phyloP scores from a whole-genome alignment of 2,113 vertebrate genomes.

The Uropsilus gracilis region DNA sequence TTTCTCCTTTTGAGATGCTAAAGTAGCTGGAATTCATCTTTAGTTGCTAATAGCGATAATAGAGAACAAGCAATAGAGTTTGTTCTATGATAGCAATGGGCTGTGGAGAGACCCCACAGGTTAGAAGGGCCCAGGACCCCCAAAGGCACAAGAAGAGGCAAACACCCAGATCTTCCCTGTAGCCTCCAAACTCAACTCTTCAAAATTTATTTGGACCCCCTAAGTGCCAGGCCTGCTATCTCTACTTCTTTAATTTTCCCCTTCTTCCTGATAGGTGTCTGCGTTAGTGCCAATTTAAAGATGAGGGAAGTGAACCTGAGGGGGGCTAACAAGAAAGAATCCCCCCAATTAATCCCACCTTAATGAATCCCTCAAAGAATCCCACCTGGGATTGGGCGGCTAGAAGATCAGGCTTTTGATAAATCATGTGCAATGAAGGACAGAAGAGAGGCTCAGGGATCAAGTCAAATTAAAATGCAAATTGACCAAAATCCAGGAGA shows the following conservation, averaged over 20 bases:
- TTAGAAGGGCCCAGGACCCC: not conserved
- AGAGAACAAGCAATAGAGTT: too few species aligned
- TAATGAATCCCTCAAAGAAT: too few species aligned
- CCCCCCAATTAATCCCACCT: too few species aligned
- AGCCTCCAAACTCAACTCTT: not conserved
- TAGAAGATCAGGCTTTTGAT: not conserved
- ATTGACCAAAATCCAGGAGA: not conserved
- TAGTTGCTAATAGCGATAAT: not conserved
- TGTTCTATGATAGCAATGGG: accelerated
- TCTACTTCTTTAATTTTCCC: not conserved
- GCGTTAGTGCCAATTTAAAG: not conserved
- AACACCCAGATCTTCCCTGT: not conserved
- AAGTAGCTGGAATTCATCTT: not conserved
- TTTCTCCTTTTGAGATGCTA: not conserved
- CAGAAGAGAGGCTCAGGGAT: not conserved
- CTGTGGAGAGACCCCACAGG: too few species aligned
- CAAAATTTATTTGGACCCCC: not conserved
- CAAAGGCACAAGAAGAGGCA: too few species aligned
- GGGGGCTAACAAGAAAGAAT: not conserved
- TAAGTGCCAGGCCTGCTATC: not conserved
- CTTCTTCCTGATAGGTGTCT: accelerated
- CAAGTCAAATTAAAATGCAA: not conserved
- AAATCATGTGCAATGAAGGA: not conserved
- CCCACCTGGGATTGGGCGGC: not conserved
- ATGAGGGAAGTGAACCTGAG: not conserved